Base-by-base conservation (phyloP, 2,113 vertebrate genomes). In the Tachuris rubrigastra region DNA sequence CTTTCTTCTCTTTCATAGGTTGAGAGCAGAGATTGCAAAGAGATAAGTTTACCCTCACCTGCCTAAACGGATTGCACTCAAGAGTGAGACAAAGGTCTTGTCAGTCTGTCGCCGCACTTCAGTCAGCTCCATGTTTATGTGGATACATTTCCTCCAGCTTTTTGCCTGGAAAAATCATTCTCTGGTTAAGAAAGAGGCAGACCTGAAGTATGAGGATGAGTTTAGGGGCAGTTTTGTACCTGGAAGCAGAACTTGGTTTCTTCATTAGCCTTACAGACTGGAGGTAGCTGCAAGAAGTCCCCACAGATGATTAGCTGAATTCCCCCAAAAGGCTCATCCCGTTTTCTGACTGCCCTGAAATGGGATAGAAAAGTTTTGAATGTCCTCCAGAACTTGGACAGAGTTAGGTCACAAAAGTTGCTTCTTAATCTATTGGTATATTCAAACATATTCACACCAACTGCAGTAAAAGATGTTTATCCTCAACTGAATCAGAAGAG, bases 261-360 rank as follows among this genome's bases (percentile, higher is more conserved):
- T 85, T 98, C 98, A 22, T 98, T 98, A 63, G 98, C 98, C 80
- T 98, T 99, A 27, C 98, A 97, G 35, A 99, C 98, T 3, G 99
- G 99, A 5, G 99, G 99, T 84, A 99, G 98, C 93, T 99, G 99
- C n/a, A 99, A 98, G 93, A 99, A 99, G 91, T 99, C 99, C 2
- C 99, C 99, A 93, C 99, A 99, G 25, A 99, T 96, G 17, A 99
- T 99, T 60, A 99, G 98, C 95, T 99, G 99, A 94, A 99, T 99
- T 86, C 99, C 99, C 82, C 99, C 99, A 60, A 99, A 99, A 9
- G 99, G 99, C 81, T 99, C 98, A 7, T 98, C 97, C 12, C 98
- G 98, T 91, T 99, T 98, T 83, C 98, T 98, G 50, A 99, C 96
- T 1, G 97, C 98, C 96, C 99, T 99, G 93, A 50, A 67, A 77